phyloP scores from a whole-genome alignment of 37 sponge, comb jelly and placozoan genomes.

The Spongia lamella region DNA sequence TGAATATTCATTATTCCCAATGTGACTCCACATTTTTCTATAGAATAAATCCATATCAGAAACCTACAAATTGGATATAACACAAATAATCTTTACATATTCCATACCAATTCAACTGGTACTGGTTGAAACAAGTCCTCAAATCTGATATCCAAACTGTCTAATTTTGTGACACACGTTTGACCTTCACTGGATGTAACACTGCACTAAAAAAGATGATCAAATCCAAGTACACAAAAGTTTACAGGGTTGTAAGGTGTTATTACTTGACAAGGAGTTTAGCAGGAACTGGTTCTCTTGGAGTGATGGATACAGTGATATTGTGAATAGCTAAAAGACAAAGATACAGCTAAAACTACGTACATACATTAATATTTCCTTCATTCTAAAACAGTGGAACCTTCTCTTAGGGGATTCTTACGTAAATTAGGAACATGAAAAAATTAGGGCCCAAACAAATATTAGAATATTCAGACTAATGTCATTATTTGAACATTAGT shows the following conservation, averaged over 20 bases:
- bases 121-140: slow-evolving; percentile 49
- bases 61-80: not conserved
- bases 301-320: slow-evolving; percentile 28
- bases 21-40: slow-evolving; percentile 7
- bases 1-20: not conserved
- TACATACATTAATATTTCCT: not conserved
- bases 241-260: no score
- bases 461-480: no score
- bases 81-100: no score
- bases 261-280: no score
- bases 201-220: slow-evolving; percentile 30
- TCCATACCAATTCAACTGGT: not conserved
- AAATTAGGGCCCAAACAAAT: no score
- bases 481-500: not conserved
- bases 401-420: no score
- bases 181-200: slow-evolving; percentile 54
- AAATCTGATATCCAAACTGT: slow-evolving; percentile 31
- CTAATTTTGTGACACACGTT: slow-evolving; percentile 30
- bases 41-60: not conserved
- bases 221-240: not conserved
- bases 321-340: slow-evolving; percentile 1
- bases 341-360: not conserved
- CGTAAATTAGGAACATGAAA: no score
- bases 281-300: slow-evolving; percentile 50
- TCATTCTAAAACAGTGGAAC: no score